phyloP scores from a whole-genome alignment of 2,113 vertebrate genomes.

The Semicossyphus pulcher region DNA sequence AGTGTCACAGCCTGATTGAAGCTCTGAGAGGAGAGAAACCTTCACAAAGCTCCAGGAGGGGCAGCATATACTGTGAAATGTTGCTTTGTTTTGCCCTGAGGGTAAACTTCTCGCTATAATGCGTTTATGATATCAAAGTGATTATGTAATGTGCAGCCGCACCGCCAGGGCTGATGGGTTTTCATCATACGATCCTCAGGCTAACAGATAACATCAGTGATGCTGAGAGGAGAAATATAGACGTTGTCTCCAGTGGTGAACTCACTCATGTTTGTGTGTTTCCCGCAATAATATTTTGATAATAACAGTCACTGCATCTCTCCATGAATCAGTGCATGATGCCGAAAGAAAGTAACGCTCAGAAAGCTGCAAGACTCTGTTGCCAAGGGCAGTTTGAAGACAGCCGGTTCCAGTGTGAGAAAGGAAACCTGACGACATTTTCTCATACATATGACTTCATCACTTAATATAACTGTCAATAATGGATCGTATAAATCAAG shows the following conservation, averaged over 20 bases:
- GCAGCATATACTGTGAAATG: background rate
- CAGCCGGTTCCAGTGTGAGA: too few relatives aligned
- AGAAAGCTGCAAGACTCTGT: too few relatives aligned
- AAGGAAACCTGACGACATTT: too few relatives aligned
- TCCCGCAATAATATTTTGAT: background rate
- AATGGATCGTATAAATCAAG: too few relatives aligned
- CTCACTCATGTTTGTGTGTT: too few relatives aligned
- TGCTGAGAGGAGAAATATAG: conserved; percentile 4
- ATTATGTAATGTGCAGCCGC: conserved; percentile 20
- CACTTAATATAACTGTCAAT: too few relatives aligned
- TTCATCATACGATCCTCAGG: background rate
- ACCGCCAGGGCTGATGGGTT: background rate
- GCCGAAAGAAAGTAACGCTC: too few relatives aligned
- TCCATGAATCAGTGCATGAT: background rate
- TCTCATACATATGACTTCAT: too few relatives aligned
- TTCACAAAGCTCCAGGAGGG: background rate
- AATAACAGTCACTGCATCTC: background rate
- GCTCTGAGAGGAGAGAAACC: background rate
- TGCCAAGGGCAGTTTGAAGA: too few relatives aligned
- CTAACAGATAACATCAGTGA: conserved; percentile 2
- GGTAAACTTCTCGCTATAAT: background rate
- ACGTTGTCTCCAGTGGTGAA: background rate
- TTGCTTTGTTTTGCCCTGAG: background rate
- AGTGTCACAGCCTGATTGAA: background rate
- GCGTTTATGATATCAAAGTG: conserved; percentile 10